A percentile compares a stretch with the other conserved stretches of the same genome.
Evolutionary conservation across 2,888 invertebrate genomes (phyloP).

Genomic region (Resseliella maxima): DNA sequence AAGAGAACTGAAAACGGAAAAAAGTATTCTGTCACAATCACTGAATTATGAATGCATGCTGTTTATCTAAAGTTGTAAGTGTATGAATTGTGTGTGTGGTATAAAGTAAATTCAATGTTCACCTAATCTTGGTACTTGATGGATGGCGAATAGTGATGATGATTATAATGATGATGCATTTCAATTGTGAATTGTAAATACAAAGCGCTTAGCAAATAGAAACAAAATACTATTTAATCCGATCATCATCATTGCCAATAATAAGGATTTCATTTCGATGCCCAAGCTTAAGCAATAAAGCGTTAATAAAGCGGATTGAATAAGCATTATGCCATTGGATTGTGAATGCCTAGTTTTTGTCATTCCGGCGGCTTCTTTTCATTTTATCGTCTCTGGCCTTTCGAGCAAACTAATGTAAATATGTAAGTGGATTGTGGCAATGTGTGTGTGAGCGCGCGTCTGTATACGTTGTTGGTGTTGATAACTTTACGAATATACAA

Average conservation of each 20-base stretch:
- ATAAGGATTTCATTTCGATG: not conserved
- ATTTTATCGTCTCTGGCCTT: not conserved
- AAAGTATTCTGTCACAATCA: slow-evolving; percentile 15
- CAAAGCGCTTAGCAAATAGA: not conserved
- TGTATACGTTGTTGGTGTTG: slow-evolving; percentile 38
- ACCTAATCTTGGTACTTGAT: no score
- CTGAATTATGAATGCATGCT: slow-evolving; percentile 14
- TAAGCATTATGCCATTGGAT: slow-evolving; percentile 8
- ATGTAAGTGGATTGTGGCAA: not conserved
- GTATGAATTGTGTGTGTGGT: slow-evolving; percentile 34
- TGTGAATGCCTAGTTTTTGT: not conserved
- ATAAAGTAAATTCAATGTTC: not conserved
- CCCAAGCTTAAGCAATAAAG: not conserved
- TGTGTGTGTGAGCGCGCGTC: not conserved
- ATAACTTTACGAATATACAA: not conserved
- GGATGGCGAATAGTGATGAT: not conserved
- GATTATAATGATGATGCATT: not conserved
- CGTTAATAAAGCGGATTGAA: slow-evolving; percentile 12
- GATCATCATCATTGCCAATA: slow-evolving; percentile 13
- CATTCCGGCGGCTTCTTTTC: not conserved
- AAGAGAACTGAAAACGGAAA: not conserved
- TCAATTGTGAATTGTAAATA: not conserved
- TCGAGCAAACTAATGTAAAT: not conserved
- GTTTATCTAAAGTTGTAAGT: not conserved
- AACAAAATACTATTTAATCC: slow-evolving; percentile 17